phyloP scores from a whole-genome alignment of 2,113 vertebrate species.

The Aegithalos caudatus region DNA sequence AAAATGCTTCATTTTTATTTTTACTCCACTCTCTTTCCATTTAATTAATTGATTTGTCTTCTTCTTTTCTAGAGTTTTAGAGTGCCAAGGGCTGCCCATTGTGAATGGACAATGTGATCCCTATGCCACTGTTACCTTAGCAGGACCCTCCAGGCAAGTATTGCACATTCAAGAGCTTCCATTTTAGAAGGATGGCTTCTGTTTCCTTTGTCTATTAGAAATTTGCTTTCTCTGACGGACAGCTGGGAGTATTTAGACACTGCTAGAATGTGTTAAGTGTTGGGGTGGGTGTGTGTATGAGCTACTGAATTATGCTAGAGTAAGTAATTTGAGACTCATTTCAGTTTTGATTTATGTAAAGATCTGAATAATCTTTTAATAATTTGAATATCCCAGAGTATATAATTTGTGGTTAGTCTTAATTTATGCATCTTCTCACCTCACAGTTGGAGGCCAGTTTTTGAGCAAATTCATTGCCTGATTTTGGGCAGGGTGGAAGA shows the following conservation, averaged over 20 bases:
- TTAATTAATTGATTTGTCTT: background rate
- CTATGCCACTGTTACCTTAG: constrained; percentile 89
- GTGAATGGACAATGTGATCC: constrained; percentile 97
- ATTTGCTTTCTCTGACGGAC: background rate
- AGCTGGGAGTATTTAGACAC: background rate
- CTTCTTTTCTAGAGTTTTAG: constrained; percentile 81
- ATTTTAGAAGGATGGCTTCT: background rate
- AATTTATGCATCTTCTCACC: constrained; percentile 35
- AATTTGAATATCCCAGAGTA: constrained; percentile 6
- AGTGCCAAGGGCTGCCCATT: constrained; percentile 96
- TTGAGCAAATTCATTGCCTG: background rate
- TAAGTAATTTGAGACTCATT: background rate
- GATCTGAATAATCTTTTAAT: background rate
- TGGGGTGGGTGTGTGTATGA: background rate
- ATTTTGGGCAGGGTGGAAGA: background rate
- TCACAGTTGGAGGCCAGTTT: constrained; percentile 28
- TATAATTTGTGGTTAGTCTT: constrained; percentile 7
- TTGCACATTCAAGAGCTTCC: background rate
- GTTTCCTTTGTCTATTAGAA: background rate
- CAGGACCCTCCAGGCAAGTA: constrained; percentile 90
- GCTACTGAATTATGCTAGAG: background rate
- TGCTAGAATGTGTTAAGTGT: background rate
- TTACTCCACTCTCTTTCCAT: background rate
- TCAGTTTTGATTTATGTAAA: constrained; percentile 31
- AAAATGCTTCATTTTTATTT: background rate